phyloP scores from a whole-genome alignment of 2,113 vertebrate genomes.

The Arvicanthis niloticus region DNA sequence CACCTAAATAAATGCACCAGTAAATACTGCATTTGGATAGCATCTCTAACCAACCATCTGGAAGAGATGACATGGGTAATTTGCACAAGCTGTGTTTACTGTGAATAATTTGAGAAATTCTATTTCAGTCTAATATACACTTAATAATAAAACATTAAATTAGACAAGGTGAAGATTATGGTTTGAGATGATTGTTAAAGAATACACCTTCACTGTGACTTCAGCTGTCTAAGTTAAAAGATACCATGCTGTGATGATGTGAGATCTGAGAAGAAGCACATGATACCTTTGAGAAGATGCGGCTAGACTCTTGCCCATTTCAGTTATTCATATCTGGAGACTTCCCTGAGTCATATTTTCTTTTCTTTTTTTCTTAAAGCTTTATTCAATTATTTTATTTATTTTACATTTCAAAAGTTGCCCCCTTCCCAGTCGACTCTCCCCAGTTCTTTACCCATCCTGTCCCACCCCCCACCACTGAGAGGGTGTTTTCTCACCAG shows the following conservation, averaged over 20 bases:
- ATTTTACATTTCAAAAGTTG: too few relatives aligned
- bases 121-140: constrained; percentile 72
- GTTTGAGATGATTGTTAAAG: constrained; percentile 1
- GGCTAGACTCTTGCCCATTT: not conserved
- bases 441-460: too few relatives aligned
- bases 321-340: not conserved
- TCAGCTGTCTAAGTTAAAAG: not conserved
- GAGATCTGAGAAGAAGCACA: not conserved
- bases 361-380: too few relatives aligned
- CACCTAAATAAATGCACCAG: constrained; percentile 68
- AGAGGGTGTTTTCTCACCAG: too few relatives aligned
- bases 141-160: constrained; percentile 72
- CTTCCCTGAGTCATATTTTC: not conserved
- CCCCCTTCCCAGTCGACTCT: too few relatives aligned
- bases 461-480: too few relatives aligned
- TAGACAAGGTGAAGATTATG: constrained; percentile 58
- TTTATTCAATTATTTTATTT: too few relatives aligned
- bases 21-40: constrained; percentile 71
- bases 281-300: not conserved
- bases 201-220: constrained; percentile 27
- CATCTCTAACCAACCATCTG: constrained; percentile 74
- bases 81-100: constrained; percentile 80
- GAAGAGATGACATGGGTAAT: constrained; percentile 67
- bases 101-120: constrained; percentile 74
- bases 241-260: not conserved